Base-by-base conservation (phyloP, 1,140 invertebrate species). In the Aphelenchoides fujianensis region DNA sequence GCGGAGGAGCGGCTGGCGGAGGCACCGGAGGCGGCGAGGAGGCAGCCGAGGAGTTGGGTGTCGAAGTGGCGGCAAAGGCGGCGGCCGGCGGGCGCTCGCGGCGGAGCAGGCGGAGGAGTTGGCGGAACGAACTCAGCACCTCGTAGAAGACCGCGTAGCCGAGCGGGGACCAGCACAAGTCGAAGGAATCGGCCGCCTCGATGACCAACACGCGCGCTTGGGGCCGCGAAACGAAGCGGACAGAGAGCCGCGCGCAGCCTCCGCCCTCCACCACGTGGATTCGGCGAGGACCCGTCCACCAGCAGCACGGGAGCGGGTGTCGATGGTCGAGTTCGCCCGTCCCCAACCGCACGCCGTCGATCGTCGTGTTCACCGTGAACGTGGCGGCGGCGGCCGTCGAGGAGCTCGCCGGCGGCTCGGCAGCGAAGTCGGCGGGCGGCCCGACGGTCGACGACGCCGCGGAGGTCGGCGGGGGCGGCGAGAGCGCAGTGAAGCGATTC, bases 111-210 rank as follows among this genome's bases (percentile, higher is more conserved):
- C 41, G 23, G 23, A 48, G 12, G 12, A 48, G 23, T 23, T 48
- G 41, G n/a, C n/a, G n/a, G n/a, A n/a, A n/a, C n/a, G n/a, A n/a
- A n/a, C n/a, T n/a, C n/a, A n/a, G 48, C n/a, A 67, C 59, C 32
- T 79, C 77, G 35, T 54, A 75, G 19, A 80, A 67, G n/a, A 83
- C 64, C 16, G 76, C 55, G 63, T 79, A 79, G 23, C 41, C 61
- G 1, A 72, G 35, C 16, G 78, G 68, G 3, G 78, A 79, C 78
- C 78, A 79, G 41, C 48, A 66, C 16, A 79, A 37, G 23, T 76
- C 68, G 28, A 82, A 37, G 16, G 71, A 57, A 35, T 34, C 7
- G n/a, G 12, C 34, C 12, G 54, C 61, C 53, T 82, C 73, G 35
- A 31, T 67, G 32, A 9, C 63, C 41, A 19, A 64, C 31, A 5